Percentiles rank a stretch among this genome's conserved stretches.
phyloP scores from a whole-genome alignment of 2,888 invertebrate genomes.

The Muscina levida region DNA sequence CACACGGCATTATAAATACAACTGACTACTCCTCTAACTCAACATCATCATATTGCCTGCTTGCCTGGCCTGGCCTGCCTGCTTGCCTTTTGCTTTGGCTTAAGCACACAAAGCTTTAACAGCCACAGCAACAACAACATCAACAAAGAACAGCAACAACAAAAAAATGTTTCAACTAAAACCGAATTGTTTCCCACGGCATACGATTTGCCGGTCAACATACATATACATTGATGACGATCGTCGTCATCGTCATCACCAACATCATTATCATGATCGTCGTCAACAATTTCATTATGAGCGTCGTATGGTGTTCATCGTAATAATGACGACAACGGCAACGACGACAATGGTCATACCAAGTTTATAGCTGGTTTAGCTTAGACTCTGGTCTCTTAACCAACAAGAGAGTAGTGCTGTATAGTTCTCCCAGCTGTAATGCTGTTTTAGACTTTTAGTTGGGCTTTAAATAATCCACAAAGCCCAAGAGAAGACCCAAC shows the following conservation, averaged over 20 bases:
- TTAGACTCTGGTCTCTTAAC: too few species aligned
- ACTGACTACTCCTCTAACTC: constrained; percentile 21
- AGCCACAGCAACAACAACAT: constrained; percentile 69
- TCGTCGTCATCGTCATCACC: constrained; percentile 19
- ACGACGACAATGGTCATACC: constrained; percentile 21
- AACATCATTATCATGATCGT: constrained; percentile 35
- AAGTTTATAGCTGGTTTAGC: constrained; percentile 23
- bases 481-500: neutral
- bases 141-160: constrained; percentile 66
- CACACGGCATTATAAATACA: constrained; percentile 8
- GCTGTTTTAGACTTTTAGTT: constrained; percentile 47
- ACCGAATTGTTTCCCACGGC: constrained; percentile 81
- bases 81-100: constrained; percentile 46
- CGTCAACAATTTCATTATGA: too few species aligned
- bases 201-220: constrained; percentile 81
- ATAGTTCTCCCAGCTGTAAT: too few species aligned
- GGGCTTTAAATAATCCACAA: constrained; percentile 41
- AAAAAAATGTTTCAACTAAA: constrained; percentile 78
- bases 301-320: constrained; percentile 38
- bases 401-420: too few species aligned
- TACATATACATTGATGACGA: constrained; percentile 61
- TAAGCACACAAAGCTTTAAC: constrained; percentile 77
- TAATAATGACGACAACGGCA: constrained; percentile 23
- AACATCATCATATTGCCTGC: constrained; percentile 26
- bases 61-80: constrained; percentile 57